Evolutionary conservation across 2,797 vertebrate species (phyloP).

Genomic region (Sarcophilus harrisii): DNA sequence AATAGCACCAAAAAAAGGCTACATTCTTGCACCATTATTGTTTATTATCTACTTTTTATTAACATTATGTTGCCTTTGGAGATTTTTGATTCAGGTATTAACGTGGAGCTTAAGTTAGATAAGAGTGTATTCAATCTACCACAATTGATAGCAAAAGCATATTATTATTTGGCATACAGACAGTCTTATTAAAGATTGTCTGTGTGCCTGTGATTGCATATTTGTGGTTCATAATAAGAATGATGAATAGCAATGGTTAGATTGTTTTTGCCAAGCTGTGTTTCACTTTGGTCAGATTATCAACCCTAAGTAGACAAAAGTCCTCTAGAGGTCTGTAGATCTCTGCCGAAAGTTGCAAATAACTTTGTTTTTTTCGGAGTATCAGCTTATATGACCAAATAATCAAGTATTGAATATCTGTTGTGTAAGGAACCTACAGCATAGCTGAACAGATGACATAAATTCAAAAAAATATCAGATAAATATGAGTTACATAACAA

Average conservation of each 20-base stretch:
- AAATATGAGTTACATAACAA: slow-evolving; percentile 20
- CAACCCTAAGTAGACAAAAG: slow-evolving; percentile 56
- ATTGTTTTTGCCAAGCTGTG: slow-evolving; percentile 50
- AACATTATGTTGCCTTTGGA: slow-evolving; percentile 60
- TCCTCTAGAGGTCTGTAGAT: slow-evolving; percentile 55
- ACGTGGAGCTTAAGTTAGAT: slow-evolving; percentile 65
- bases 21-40: slow-evolving; percentile 34
- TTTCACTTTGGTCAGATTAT: slow-evolving; percentile 63
- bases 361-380: slow-evolving; percentile 41
- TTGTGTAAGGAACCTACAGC: background rate
- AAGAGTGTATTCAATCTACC: slow-evolving; percentile 60
- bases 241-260: slow-evolving; percentile 59
- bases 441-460: background rate
- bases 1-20: slow-evolving; percentile 62
- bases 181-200: slow-evolving; percentile 53
- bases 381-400: slow-evolving; percentile 44
- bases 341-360: slow-evolving; percentile 54
- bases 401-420: slow-evolving; percentile 45
- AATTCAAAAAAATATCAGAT: slow-evolving; percentile 29
- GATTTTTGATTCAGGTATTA: slow-evolving; percentile 60
- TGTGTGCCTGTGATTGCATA: slow-evolving; percentile 24
- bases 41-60: slow-evolving; percentile 41
- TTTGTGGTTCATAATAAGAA: slow-evolving; percentile 42
- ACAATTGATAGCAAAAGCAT: slow-evolving; percentile 60
- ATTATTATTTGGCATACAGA: slow-evolving; percentile 67